These are phyloP conservation scores for Catagonus wagneri DNA, from an alignment of 2,113 vertebrate genomes.

Conservation along the genomic window DNA sequence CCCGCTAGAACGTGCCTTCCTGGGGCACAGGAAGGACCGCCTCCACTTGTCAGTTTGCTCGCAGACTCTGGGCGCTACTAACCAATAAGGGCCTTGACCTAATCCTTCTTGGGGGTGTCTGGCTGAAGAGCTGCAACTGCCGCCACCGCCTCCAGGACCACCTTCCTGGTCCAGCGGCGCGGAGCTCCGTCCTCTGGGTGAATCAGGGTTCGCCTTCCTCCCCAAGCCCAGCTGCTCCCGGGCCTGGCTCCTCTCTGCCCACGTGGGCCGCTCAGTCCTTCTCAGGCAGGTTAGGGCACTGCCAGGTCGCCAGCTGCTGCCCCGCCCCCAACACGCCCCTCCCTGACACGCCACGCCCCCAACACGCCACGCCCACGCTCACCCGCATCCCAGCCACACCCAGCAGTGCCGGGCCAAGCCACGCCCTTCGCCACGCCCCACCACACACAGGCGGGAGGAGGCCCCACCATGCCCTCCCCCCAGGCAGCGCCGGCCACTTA, in stretches of 20 bases:
- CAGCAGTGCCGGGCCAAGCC: rapidly evolving
- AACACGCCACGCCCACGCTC: rapidly evolving
- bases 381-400: too few species aligned
- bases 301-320: not conserved
- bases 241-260: not conserved
- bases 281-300: not conserved
- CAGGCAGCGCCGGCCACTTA: too few species aligned
- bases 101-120: too few species aligned
- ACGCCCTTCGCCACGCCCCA: too few species aligned
- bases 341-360: rapidly evolving
- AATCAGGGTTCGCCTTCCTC: not conserved
- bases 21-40: not conserved
- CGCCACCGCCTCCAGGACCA: rapidly evolving
- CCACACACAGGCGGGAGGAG: not conserved
- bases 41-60: rapidly evolving
- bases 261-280: not conserved
- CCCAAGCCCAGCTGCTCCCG: not conserved
- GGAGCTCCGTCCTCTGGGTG: not conserved
- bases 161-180: rapidly evolving
- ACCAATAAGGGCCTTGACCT: not conserved
- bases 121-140: rapidly evolving
- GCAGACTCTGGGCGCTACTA: rapidly evolving
- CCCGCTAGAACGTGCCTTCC: not conserved
- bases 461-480: not conserved
- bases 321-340: not conserved